These are phyloP conservation scores for Pelecanus crispus DNA, from an alignment of 2,113 vertebrate genomes.

Conservation along the genomic window DNA sequence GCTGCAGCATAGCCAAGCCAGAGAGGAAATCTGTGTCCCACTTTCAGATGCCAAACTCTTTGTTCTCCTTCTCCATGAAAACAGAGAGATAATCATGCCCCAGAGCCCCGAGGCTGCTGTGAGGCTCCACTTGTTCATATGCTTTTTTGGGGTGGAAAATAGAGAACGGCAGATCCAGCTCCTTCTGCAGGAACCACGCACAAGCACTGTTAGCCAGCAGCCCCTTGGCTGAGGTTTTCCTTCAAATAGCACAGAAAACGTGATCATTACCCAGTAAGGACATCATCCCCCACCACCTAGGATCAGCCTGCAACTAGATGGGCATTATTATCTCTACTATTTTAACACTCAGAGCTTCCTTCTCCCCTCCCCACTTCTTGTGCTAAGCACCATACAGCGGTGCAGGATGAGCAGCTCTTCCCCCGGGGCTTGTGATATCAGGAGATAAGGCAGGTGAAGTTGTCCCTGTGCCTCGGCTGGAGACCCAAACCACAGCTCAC, in stretches of 20 bases:
- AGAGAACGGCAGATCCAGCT: neutral
- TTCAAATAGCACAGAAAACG: neutral
- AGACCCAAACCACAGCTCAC: neutral
- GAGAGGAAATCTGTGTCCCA: neutral
- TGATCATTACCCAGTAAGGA: neutral
- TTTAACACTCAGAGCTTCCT: neutral
- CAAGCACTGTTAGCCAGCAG: neutral
- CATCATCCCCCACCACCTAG: neutral
- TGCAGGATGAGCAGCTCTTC: neutral
- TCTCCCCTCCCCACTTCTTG: neutral
- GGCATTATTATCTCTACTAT: neutral
- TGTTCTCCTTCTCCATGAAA: neutral
- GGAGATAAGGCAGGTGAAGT: neutral
- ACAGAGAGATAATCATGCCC: neutral
- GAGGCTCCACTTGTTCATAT: neutral
- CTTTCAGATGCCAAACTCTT: neutral
- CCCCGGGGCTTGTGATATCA: neutral
- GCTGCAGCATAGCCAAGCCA: neutral
- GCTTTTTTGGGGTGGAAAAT: neutral
- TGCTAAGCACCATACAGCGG: fast-evolving
- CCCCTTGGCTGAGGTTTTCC: neutral
- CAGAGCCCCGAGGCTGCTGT: neutral
- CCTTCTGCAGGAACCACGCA: neutral
- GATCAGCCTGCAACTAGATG: neutral
- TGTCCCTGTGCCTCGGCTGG: neutral